phyloP scores from a whole-genome alignment of 2,888 invertebrate species.

The Megalurothrips usitatus region DNA sequence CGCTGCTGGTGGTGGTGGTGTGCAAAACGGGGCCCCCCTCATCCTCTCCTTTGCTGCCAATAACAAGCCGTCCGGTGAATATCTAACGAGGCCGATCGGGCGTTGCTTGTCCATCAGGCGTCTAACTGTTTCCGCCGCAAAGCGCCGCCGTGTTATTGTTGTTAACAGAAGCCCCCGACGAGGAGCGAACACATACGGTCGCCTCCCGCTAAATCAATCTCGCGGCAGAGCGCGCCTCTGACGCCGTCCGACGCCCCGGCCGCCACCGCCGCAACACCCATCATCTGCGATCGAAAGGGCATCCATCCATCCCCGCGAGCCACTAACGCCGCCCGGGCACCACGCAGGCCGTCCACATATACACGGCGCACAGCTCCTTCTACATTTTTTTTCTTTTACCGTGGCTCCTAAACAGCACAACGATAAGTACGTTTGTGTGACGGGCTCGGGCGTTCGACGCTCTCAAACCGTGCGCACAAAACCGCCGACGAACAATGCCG shows the following conservation, averaged over 20 bases:
- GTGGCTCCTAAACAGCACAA: too few relatives aligned
- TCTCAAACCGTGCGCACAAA: too few relatives aligned
- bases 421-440: too few relatives aligned
- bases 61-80: neutral
- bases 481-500: too few relatives aligned
- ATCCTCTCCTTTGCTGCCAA: neutral
- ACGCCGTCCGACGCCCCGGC: neutral
- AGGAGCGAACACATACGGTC: neutral
- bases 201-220: neutral
- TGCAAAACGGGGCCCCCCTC: neutral
- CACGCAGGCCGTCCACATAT: neutral
- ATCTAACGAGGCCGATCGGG: neutral
- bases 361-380: too few relatives aligned
- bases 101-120: neutral
- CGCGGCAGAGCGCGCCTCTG: neutral
- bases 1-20: too few relatives aligned
- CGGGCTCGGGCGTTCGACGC: too few relatives aligned
- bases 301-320: too few relatives aligned
- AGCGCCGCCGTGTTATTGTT: neutral
- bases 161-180: constrained; percentile 14
- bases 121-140: neutral
- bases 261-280: neutral
- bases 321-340: too few relatives aligned
- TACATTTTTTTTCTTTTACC: too few relatives aligned
- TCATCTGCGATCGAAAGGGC: too few relatives aligned